These are phyloP conservation scores for Leiothrix lutea DNA, from an alignment of 2,113 vertebrate species.

Conservation along the genomic window DNA sequence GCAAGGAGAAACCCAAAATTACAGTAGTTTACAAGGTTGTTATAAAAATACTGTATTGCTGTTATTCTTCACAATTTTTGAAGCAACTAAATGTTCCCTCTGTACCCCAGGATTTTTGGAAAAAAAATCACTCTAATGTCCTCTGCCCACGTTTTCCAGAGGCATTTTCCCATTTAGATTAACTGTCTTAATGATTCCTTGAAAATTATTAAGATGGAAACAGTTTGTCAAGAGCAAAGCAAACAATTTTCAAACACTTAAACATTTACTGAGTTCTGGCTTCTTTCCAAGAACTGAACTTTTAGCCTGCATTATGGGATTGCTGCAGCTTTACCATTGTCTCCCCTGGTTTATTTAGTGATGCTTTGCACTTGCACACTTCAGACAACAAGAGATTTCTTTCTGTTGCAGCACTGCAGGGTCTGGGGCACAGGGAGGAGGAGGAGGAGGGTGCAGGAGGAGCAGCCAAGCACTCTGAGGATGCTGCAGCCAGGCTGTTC, in stretches of 20 bases:
- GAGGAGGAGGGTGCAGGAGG: not conserved
- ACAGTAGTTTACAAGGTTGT: not conserved
- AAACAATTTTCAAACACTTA: not conserved
- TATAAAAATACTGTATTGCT: not conserved
- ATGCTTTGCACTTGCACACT: not conserved
- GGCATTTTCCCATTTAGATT: not conserved
- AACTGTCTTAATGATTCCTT: not conserved
- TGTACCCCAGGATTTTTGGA: not conserved
- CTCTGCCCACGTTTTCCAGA: not conserved
- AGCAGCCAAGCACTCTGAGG: not conserved
- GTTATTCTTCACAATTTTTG: not conserved
- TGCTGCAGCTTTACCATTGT: not conserved
- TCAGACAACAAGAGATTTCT: not conserved
- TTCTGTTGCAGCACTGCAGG: not conserved
- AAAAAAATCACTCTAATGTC: not conserved
- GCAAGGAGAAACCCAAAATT: not conserved
- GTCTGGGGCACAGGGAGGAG: not conserved
- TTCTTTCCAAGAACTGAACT: not conserved
- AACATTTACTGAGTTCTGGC: not conserved
- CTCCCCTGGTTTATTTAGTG: not conserved
- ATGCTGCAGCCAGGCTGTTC: not conserved
- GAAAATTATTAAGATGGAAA: not conserved
- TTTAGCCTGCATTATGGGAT: not conserved
- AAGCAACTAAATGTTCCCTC: not conserved
- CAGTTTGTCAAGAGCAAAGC: not conserved